A percentile compares a stretch with the other conserved stretches of the same genome.
phyloP scores from a whole-genome alignment of 2,113 vertebrate species.

The Elachura formosa region DNA sequence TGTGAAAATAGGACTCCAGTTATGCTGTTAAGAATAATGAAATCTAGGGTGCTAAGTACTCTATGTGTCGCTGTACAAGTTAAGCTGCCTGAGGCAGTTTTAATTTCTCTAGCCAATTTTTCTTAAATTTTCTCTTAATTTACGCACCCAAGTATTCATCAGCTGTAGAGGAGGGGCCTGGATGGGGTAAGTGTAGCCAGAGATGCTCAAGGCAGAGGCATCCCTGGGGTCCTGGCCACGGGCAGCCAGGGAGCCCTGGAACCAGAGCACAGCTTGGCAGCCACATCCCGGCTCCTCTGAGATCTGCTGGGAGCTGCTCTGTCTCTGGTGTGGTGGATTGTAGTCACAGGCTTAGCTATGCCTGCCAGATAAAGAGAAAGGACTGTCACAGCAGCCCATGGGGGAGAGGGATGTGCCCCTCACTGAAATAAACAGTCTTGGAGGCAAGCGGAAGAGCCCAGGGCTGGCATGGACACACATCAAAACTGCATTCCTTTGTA shows the following conservation, averaged over 20 bases:
- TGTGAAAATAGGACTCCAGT: slow-evolving; percentile 50
- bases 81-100: slow-evolving; percentile 63
- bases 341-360: neutral
- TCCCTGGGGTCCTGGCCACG: too few species aligned
- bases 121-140: slow-evolving; percentile 20
- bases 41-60: slow-evolving; percentile 65
- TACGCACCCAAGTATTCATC: neutral
- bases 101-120: slow-evolving; percentile 46
- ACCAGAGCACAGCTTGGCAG: neutral
- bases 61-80: slow-evolving; percentile 51
- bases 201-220: neutral
- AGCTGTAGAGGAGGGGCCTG: neutral
- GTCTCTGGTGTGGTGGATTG: neutral
- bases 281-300: fast-evolving
- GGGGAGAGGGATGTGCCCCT: neutral
- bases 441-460: neutral
- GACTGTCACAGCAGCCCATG: neutral
- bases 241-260: neutral
- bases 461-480: neutral
- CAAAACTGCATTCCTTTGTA: neutral
- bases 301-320: neutral
- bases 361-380: neutral
- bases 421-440: neutral
- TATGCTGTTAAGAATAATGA: slow-evolving; percentile 63
- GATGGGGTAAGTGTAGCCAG: neutral